These are phyloP conservation scores for Pionites leucogaster DNA, from an alignment of 2,113 vertebrate genomes.

Conservation along the genomic window DNA sequence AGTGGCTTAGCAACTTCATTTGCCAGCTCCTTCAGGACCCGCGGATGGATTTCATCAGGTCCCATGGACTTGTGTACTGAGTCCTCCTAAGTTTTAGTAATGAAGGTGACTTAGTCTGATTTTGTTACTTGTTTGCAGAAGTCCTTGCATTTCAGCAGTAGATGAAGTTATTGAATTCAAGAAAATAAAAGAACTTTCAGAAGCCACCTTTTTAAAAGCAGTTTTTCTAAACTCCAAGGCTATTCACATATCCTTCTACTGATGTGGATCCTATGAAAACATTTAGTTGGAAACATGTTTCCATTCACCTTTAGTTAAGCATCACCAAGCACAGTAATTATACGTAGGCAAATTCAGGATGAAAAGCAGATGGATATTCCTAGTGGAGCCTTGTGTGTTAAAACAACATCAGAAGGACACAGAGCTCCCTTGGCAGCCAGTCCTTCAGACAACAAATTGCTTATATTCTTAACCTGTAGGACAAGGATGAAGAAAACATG, in stretches of 20 bases:
- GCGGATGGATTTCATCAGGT: too few relatives aligned
- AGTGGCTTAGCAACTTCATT: too few relatives aligned
- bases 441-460: not conserved
- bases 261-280: not conserved
- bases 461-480: not conserved
- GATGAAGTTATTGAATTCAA: not conserved
- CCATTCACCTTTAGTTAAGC: not conserved
- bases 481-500: not conserved
- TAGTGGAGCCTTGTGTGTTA: not conserved
- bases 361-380: conserved; percentile 31
- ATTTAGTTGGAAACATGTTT: not conserved
- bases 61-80: not conserved
- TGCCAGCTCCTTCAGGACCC: too few relatives aligned
- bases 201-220: not conserved
- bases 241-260: not conserved
- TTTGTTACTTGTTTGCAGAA: not conserved
- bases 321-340: not conserved
- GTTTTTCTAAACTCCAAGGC: not conserved
- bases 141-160: not conserved
- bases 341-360: not conserved
- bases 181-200: not conserved
- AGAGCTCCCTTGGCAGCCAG: not conserved
- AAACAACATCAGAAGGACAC: not conserved
- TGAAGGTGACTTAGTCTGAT: not conserved
- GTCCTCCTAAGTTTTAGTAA: not conserved